Percentiles rank a stretch among this genome's conserved stretches.
phyloP scores from a whole-genome alignment of 2,888 invertebrate species.

The Noctua fimbriata region DNA sequence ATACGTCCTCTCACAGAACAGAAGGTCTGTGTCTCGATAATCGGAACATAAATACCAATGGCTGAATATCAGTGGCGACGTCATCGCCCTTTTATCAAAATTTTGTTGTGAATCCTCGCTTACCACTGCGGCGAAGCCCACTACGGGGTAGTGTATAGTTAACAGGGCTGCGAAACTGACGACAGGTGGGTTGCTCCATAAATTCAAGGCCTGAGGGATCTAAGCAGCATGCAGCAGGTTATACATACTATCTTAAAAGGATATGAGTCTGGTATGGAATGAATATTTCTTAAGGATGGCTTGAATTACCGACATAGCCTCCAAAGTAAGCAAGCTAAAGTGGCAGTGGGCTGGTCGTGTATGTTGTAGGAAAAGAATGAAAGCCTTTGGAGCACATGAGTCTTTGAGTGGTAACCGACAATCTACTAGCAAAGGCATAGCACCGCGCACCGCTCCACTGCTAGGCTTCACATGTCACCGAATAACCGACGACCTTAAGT shows the following conservation, averaged over 20 bases:
- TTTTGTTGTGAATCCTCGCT: not conserved
- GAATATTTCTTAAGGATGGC: not conserved
- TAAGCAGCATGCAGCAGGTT: not conserved
- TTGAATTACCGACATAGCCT: not conserved
- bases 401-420: not conserved
- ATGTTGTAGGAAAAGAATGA: not conserved
- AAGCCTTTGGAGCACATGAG: not conserved
- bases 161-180: not conserved
- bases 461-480: not conserved
- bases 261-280: not conserved
- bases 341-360: not conserved
- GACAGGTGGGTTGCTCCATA: not conserved
- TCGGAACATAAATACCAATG: not conserved
- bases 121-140: not conserved
- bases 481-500: not conserved
- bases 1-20: not conserved
- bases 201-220: not conserved
- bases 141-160: not conserved
- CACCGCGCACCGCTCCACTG: not conserved
- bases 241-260: not conserved
- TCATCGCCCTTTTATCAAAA: not conserved
- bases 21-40: not conserved
- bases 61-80: not conserved
- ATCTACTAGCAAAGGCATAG: not conserved
- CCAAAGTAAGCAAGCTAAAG: not conserved